Evolutionary conservation across 1,140 invertebrate species (phyloP).

Genomic region (Micrasema minimum): DNA sequence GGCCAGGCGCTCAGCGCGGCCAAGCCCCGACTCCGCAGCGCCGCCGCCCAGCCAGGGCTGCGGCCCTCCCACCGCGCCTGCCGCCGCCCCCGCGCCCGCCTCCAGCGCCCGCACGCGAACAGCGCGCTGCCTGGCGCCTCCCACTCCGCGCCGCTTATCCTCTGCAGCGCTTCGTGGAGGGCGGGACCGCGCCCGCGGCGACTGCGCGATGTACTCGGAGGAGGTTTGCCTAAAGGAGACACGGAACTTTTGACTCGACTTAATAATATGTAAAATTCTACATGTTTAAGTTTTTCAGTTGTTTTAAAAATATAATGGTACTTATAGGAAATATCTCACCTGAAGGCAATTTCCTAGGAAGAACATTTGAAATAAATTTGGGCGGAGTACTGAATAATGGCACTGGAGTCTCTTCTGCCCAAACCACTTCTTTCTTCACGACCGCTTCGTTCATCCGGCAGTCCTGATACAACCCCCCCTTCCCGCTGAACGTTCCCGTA

Average conservation of each 20-base stretch:
- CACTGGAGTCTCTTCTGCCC: conserved; percentile 15
- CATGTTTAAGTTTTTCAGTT: no score
- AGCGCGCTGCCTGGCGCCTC: conserved; percentile 63
- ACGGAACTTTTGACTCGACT: no score
- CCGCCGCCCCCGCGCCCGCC: not conserved
- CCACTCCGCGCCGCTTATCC: conserved; percentile 62
- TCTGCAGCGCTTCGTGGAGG: conserved; percentile 64
- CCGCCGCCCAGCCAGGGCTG: conserved; percentile 31
- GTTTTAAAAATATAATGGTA: no score
- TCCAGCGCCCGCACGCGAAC: conserved; percentile 60
- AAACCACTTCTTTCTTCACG: conserved; percentile 34
- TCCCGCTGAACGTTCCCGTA: conserved; percentile 27
- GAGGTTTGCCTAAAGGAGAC: conserved; percentile 40
- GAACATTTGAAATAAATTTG: conserved; percentile 43
- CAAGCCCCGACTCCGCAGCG: conserved; percentile 20
- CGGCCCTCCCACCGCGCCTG: not conserved
- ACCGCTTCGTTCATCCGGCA: conserved; percentile 52
- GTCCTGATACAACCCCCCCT: conserved; percentile 40
- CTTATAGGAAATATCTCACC: conserved; percentile 44
- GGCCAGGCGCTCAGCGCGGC: conserved; percentile 64
- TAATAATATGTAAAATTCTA: no score
- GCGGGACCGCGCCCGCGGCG: conserved; percentile 60
- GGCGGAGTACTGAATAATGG: conserved; percentile 27
- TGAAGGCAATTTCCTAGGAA: conserved; percentile 57
- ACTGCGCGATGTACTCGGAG: conserved; percentile 1